A percentile compares a stretch with the other conserved stretches of the same genome.
Conservation (phyloP, 2,113 vertebrate genomes). For the Echinops telfairi region DNA sequence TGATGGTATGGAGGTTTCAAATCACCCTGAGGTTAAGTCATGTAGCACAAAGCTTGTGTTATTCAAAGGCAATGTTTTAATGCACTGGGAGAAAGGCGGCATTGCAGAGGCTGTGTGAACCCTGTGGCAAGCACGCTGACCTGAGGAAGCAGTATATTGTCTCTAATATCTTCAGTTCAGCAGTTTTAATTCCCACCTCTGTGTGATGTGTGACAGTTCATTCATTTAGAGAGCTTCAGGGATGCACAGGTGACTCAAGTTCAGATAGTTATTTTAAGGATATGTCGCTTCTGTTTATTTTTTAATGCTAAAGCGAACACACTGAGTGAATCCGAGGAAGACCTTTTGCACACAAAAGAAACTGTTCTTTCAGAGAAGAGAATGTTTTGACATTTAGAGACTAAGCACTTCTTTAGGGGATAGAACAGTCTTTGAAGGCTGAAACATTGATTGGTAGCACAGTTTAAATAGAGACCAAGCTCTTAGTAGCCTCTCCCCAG, state of each 20-base stretch:
- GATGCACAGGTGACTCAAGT: slow-evolving; percentile 62
- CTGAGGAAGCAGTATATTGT: slow-evolving; percentile 63
- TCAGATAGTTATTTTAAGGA: slow-evolving; percentile 82
- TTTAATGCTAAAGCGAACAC: slow-evolving; percentile 77
- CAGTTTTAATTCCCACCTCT: slow-evolving; percentile 79
- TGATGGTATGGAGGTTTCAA: slow-evolving; percentile 54
- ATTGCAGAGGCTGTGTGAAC: slow-evolving; percentile 61
- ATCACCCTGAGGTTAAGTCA: slow-evolving; percentile 42
- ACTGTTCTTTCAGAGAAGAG: slow-evolving; percentile 70
- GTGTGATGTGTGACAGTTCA: slow-evolving; percentile 81
- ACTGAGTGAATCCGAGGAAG: slow-evolving; percentile 58
- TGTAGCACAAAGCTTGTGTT: slow-evolving; percentile 19
- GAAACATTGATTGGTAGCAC: slow-evolving; percentile 63
- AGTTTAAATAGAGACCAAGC: slow-evolving; percentile 10
- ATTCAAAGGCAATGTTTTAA: slow-evolving; percentile 69
- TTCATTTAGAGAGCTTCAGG: slow-evolving; percentile 71
- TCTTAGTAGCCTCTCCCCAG: neutral
- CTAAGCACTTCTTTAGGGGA: slow-evolving; percentile 63
- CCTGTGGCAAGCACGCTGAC: slow-evolving; percentile 60
- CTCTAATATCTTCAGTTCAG: slow-evolving; percentile 74
- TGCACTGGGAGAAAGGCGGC: slow-evolving; percentile 42
- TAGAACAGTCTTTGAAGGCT: slow-evolving; percentile 57
- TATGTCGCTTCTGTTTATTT: slow-evolving; percentile 74
- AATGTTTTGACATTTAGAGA: slow-evolving; percentile 80
- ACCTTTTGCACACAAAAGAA: slow-evolving; percentile 77